Evolutionary conservation across 2,113 vertebrate genomes (phyloP).

Genomic region (Heterocephalus glaber): DNA sequence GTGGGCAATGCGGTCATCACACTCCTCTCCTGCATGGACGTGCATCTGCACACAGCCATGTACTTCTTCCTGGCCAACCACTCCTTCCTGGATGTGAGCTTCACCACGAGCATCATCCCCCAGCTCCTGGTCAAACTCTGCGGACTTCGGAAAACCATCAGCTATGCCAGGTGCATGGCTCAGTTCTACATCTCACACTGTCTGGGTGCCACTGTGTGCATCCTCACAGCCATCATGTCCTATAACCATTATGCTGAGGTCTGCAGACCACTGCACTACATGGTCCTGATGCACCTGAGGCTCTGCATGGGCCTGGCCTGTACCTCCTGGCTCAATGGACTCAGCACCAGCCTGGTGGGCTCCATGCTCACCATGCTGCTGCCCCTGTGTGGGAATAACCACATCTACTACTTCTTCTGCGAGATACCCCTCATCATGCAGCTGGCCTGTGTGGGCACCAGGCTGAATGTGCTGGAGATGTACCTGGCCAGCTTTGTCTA

Average conservation of each 20-base stretch:
- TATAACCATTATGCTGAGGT: too few relatives aligned
- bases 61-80: slow-evolving; percentile 63
- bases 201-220: slow-evolving; percentile 5
- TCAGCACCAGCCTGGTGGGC: too few relatives aligned
- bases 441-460: slow-evolving; percentile 47
- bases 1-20: slow-evolving; percentile 29
- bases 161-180: slow-evolving; percentile 28
- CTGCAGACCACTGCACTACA: too few relatives aligned
- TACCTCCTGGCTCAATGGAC: not conserved
- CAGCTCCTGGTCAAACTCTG: slow-evolving; percentile 50
- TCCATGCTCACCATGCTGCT: too few relatives aligned
- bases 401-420: too few relatives aligned
- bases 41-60: slow-evolving; percentile 35
- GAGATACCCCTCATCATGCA: slow-evolving; percentile 61
- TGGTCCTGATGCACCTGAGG: too few relatives aligned
- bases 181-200: slow-evolving; percentile 62
- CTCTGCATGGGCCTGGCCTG: not conserved
- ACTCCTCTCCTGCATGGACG: not conserved
- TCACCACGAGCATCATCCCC: slow-evolving; percentile 45
- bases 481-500: slow-evolving; percentile 45
- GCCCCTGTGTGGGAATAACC: too few relatives aligned
- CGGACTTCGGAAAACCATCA: slow-evolving; percentile 50
- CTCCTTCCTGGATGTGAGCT: slow-evolving; percentile 46
- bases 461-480: slow-evolving; percentile 50
- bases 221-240: slow-evolving; percentile 44